Evolutionary conservation across 2,797 vertebrate species (phyloP), one percentile per base, ranked within the genome.

Genomic region (Champsocephalus gunnari): DNA sequence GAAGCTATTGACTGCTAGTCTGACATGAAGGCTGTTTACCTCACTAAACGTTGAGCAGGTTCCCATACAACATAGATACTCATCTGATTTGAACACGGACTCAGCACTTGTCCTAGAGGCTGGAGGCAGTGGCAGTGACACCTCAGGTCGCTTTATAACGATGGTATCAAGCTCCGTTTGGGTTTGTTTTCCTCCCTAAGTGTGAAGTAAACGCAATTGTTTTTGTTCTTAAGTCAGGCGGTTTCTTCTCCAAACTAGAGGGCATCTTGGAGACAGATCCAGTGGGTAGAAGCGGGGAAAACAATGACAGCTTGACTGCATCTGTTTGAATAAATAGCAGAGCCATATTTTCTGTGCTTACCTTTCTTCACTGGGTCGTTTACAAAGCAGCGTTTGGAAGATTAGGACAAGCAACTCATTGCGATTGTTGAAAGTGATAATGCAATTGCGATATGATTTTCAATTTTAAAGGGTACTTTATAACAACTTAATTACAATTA

Each of bases 101-200:
- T 71, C 57, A 63, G 62, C 38, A 32, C 14, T 19, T 14, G 13
- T 61, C 17, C 2, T 56, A 8, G 55, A 38, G 44, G 66, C 58
- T 67, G 71, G 1, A 70, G 70, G 24, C 65, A 47, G 54, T 75
- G 34, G 21, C 66, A 56, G 21, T 51, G 67, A 72, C 67, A 73
- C 43, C 61, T 73, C 65, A 57, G 73, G 32, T 73, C 45, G 21
- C 9, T 57, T 54, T 69, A 41, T 44, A 49, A 63, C 16, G 24
- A 16, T 14, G 13, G 10, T n/a, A 70, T 43, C 57, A 65, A 47
- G 43, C 14, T 66, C 24, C 32, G 50, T 61, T 71, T 59, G 16
- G 50, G 65, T 72, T 72, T 58, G 74, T 76, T 71, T 76, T 76
- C 44, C 47, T 63, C 38, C 53, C 2, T 3, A 6, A 51, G 62